Conservation (phyloP, 2,113 vertebrate genomes). For the Eubucco bourcierii region DNA sequence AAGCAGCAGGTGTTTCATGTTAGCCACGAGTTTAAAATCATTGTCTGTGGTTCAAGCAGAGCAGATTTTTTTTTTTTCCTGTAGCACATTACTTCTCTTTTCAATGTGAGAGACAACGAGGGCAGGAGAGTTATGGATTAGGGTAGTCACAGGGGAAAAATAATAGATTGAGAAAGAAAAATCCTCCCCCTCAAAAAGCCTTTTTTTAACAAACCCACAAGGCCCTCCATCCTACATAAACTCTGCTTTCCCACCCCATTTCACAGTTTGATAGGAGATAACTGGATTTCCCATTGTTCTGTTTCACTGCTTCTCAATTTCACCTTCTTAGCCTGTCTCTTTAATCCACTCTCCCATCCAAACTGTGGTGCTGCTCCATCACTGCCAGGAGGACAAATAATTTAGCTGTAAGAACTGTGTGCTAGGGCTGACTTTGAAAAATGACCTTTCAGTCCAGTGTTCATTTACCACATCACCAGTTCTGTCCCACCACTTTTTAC, state of each 20-base stretch:
- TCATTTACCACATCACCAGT: neutral
- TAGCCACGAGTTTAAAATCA: neutral
- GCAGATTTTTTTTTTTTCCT: neutral
- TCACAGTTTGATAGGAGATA: neutral
- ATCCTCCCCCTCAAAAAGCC: neutral
- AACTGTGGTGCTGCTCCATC: neutral
- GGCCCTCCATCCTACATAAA: neutral
- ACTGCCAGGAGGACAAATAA: neutral
- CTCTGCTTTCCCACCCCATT: neutral
- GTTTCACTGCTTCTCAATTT: constrained; percentile 6
- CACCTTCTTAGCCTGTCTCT: neutral
- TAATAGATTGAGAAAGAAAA: neutral
- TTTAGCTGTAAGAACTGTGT: neutral
- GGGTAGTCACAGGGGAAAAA: neutral
- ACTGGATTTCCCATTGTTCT: neutral
- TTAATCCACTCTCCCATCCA: neutral
- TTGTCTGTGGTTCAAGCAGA: neutral
- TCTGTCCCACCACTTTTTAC: neutral
- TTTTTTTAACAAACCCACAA: neutral
- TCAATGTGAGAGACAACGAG: neutral
- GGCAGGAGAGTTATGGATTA: neutral
- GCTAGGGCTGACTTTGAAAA: neutral
- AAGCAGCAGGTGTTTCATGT: neutral
- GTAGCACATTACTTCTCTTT: neutral
- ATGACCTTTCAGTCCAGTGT: neutral